phyloP scores from a whole-genome alignment of 2,113 vertebrate species.

The Eretmochelys imbricata region DNA sequence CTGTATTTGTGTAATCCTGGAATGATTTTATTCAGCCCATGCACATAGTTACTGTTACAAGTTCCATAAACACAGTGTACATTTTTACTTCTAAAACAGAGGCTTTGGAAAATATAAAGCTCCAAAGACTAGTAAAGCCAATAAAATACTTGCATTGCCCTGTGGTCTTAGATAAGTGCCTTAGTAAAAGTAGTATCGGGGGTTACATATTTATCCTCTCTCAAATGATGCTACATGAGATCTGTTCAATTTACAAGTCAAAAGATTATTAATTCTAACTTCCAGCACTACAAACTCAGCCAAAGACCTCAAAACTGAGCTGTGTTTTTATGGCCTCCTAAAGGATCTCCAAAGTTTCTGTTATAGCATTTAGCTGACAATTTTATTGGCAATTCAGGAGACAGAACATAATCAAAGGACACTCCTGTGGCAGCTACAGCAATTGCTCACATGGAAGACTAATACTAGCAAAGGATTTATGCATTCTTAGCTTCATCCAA shows the following conservation, averaged over 20 bases:
- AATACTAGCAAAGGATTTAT: accelerated
- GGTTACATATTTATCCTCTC: background rate
- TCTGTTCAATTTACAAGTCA: background rate
- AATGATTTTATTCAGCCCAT: background rate
- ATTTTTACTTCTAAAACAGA: background rate
- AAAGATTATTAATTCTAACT: background rate
- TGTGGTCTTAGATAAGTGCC: background rate
- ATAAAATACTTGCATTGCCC: background rate
- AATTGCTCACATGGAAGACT: background rate
- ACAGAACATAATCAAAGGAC: background rate
- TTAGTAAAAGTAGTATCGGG: background rate
- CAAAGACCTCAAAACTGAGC: background rate
- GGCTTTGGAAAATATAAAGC: background rate
- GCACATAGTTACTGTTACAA: background rate
- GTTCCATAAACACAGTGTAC: background rate
- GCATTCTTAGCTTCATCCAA: background rate
- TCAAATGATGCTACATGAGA: background rate
- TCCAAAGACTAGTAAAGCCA: background rate
- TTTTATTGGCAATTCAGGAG: background rate
- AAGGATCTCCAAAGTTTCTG: background rate
- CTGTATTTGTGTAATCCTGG: background rate
- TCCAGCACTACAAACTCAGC: background rate
- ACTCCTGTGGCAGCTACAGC: background rate
- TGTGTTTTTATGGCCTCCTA: accelerated
- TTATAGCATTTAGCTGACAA: background rate